A percentile compares a stretch with the other conserved stretches of the same genome.
These are phyloP conservation scores for Onychomys leucogaster DNA, from an alignment of 2,797 vertebrate genomes.

Conservation along the genomic window DNA sequence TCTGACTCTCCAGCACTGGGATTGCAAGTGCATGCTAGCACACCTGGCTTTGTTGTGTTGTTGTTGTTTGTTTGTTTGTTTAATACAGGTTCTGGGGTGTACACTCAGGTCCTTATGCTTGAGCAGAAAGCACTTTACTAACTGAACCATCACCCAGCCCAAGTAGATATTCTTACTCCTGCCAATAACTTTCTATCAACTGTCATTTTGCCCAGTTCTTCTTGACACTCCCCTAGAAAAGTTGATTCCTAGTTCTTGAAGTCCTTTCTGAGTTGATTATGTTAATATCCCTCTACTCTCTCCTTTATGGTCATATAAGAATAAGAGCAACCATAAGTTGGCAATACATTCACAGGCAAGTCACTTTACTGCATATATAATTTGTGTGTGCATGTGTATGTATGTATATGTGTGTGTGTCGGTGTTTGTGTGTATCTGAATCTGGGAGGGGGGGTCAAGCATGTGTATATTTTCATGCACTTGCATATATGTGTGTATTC, in stretches of 20 bases:
- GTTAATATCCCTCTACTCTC: accelerated
- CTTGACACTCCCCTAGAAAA: neutral
- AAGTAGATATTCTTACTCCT: neutral
- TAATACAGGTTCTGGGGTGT: too few species aligned
- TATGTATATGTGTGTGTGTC: too few species aligned
- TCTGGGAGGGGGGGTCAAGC: too few species aligned
- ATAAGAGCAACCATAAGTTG: neutral
- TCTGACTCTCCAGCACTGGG: neutral
- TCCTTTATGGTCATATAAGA: neutral
- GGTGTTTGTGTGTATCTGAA: too few species aligned
- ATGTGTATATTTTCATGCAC: neutral
- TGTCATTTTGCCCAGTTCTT: neutral
- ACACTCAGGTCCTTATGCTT: neutral
- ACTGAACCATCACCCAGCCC: neutral
- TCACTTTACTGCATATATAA: neutral
- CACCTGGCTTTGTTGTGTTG: neutral
- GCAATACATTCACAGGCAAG: neutral
- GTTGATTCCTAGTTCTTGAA: neutral
- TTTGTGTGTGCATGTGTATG: neutral
- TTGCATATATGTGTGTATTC: neutral
- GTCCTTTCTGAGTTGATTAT: neutral
- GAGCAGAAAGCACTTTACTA: neutral
- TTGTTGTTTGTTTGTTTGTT: neutral
- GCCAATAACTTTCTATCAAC: neutral
- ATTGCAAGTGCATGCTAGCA: neutral